These are phyloP conservation scores for Onychomys arenicola DNA, from an alignment of 2,797 vertebrate species.

Conservation along the genomic window DNA sequence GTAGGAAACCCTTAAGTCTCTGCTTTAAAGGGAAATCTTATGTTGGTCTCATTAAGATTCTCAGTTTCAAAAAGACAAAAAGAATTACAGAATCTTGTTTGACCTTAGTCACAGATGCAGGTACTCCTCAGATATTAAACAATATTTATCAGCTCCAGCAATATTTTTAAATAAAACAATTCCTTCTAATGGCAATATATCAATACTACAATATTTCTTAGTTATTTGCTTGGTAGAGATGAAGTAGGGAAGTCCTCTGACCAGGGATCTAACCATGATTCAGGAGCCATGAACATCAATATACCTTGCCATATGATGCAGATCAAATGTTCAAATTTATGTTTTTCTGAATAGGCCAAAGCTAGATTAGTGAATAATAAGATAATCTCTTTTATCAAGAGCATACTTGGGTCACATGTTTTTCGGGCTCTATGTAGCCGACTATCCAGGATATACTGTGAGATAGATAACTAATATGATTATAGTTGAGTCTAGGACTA, in stretches of 20 bases:
- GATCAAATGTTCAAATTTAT: constrained; percentile 33
- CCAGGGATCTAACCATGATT: neutral
- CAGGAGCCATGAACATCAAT: neutral
- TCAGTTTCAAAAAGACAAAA: neutral
- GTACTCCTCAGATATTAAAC: neutral
- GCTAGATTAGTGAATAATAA: constrained; percentile 26
- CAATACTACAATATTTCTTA: neutral
- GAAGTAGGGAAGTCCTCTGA: neutral
- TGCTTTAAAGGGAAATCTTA: neutral
- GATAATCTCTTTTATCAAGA: neutral
- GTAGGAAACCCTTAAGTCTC: neutral
- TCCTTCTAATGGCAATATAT: neutral
- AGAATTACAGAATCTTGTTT: neutral
- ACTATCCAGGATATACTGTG: neutral
- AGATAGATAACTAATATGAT: neutral
- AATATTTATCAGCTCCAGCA: neutral
- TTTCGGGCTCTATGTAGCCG: neutral
- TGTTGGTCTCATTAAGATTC: neutral
- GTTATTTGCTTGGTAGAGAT: neutral
- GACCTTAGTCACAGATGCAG: neutral
- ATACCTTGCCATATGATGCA: neutral
- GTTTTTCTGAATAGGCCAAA: neutral
- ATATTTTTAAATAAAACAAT: neutral
- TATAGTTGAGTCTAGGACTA: neutral
- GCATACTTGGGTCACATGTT: neutral